phyloP scores from a whole-genome alignment of 2,113 vertebrate genomes.

The Pygoscelis antarcticus region DNA sequence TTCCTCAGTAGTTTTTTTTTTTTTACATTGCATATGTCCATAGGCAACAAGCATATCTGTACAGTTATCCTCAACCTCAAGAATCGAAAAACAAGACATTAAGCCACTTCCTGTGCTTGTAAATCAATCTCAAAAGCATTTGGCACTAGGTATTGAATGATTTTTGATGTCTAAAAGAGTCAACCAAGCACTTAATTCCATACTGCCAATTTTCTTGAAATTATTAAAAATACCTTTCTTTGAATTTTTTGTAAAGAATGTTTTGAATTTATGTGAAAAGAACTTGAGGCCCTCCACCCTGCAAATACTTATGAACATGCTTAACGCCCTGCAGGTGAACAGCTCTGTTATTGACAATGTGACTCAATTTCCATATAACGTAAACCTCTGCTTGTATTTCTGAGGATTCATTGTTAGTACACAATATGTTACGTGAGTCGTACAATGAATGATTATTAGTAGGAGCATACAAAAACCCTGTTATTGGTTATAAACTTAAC shows the following conservation, averaged over 20 bases:
- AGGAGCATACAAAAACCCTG: not conserved
- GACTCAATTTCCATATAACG: not conserved
- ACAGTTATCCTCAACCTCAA: not conserved
- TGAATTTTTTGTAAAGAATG: not conserved
- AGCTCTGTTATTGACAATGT: not conserved
- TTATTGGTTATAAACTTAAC: not conserved
- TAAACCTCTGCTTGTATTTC: not conserved
- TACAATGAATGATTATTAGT: not conserved
- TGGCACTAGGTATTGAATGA: not conserved
- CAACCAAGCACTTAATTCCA: not conserved
- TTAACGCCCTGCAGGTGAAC: not conserved
- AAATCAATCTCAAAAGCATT: not conserved
- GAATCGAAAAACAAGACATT: not conserved
- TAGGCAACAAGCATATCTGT: not conserved
- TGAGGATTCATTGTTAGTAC: not conserved
- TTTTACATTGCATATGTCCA: not conserved
- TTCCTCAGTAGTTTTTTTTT: not conserved
- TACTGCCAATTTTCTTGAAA: not conserved
- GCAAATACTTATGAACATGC: not conserved
- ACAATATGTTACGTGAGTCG: not conserved
- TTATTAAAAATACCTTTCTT: slow-evolving; percentile 63
- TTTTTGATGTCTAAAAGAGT: not conserved
- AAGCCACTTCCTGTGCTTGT: not conserved
- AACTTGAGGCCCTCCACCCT: not conserved
- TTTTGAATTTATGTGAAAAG: not conserved